phyloP scores from a whole-genome alignment of 2,113 vertebrate species.

The Quiscalus mexicanus region DNA sequence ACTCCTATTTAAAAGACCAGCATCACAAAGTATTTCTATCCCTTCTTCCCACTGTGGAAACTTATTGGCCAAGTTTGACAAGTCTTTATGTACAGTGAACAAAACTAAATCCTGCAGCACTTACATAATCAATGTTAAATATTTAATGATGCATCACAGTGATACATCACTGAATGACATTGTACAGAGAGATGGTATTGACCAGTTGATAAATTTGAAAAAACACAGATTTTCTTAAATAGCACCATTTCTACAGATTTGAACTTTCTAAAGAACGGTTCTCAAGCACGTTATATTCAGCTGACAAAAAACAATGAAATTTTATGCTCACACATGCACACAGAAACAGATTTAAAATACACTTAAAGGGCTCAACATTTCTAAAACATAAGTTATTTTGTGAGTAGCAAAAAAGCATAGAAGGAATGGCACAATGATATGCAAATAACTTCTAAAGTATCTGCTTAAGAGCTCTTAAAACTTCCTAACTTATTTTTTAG shows the following conservation, averaged over 20 bases:
- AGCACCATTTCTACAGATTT: background rate
- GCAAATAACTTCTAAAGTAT: background rate
- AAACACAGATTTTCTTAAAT: background rate
- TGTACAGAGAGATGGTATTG: background rate
- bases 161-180: background rate
- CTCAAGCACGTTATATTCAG: background rate
- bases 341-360: background rate
- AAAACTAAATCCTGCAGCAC: background rate
- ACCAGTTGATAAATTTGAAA: background rate
- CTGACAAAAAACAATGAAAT: background rate
- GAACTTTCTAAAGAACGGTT: background rate
- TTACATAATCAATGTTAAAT: background rate
- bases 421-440: background rate
- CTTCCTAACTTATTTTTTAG: background rate
- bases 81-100: background rate
- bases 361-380: background rate
- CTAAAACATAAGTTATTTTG: background rate
- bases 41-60: background rate
- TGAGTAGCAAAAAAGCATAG: background rate
- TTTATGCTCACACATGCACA: background rate
- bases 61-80: background rate
- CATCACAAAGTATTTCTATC: background rate
- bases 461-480: background rate
- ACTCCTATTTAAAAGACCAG: background rate
- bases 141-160: background rate